These are phyloP conservation scores for Minunthozetes semirufus DNA, from an alignment of 2,888 invertebrate genomes.

Conservation along the genomic window DNA sequence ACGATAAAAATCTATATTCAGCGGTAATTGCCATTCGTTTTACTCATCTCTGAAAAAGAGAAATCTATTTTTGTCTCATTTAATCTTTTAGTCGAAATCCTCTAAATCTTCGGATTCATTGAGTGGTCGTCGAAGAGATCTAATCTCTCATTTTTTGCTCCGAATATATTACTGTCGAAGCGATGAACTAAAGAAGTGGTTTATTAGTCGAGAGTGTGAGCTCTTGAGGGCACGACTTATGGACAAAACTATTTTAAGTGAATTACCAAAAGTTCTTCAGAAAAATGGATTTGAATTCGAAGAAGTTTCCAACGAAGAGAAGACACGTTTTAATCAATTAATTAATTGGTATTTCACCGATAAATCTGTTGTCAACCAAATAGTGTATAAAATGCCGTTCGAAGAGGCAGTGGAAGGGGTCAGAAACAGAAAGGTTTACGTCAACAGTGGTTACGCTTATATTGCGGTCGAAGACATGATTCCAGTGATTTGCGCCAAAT, in stretches of 20 bases:
- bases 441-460: constrained; percentile 76
- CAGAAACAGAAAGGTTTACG: constrained; percentile 65
- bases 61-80: too few species aligned
- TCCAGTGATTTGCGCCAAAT: constrained; percentile 70
- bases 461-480: constrained; percentile 76
- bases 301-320: constrained; percentile 60
- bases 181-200: constrained; percentile 80
- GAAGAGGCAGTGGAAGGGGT: constrained; percentile 79
- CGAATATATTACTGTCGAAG: constrained; percentile 77
- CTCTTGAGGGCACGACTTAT: constrained; percentile 62
- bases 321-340: constrained; percentile 56
- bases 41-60: too few species aligned
- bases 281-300: constrained; percentile 56
- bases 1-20: constrained; percentile 31
- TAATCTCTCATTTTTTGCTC: constrained; percentile 86
- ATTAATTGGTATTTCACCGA: constrained; percentile 57
- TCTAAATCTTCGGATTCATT: constrained; percentile 22
- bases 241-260: constrained; percentile 3
- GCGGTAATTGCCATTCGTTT: constrained; percentile 2
- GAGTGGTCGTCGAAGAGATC: constrained; percentile 56
- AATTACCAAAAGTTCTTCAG: constrained; percentile 59
- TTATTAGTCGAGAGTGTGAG: constrained; percentile 77
- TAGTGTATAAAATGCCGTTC: constrained; percentile 78
- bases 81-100: background rate
- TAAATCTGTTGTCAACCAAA: constrained; percentile 48